phyloP scores from a whole-genome alignment of 2,888 invertebrate genomes.

The Acleris sparsana region DNA sequence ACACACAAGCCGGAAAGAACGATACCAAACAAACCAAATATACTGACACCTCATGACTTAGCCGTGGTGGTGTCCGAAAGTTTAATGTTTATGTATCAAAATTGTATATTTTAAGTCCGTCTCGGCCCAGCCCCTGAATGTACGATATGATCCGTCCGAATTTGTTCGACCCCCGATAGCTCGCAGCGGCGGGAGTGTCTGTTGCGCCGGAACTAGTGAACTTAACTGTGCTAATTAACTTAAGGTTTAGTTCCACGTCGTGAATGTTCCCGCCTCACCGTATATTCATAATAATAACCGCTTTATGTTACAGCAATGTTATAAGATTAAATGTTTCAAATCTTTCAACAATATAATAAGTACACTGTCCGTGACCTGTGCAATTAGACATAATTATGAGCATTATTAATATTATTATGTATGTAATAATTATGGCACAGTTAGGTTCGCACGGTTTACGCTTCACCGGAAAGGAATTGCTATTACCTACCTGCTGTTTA shows the following conservation, averaged over 20 bases:
- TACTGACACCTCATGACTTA: too few relatives aligned
- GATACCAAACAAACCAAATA: too few relatives aligned
- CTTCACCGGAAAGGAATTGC: slow-evolving; percentile 64
- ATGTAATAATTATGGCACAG: slow-evolving; percentile 23
- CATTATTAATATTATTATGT: too few relatives aligned
- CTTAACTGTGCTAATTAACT: slow-evolving; percentile 32
- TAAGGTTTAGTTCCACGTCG: slow-evolving; percentile 16
- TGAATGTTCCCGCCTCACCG: slow-evolving; percentile 7
- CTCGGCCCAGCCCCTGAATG: slow-evolving; percentile 45
- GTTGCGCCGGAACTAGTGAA: slow-evolving; percentile 26
- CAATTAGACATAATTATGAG: slow-evolving; percentile 31
- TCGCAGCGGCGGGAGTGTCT: slow-evolving; percentile 54
- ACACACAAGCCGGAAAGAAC: too few relatives aligned
- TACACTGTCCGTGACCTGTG: slow-evolving; percentile 27
- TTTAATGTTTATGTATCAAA: too few relatives aligned
- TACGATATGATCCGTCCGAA: slow-evolving; percentile 79
- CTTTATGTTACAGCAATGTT: slow-evolving; percentile 12
- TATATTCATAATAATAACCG: slow-evolving; percentile 1
- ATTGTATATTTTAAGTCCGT: not conserved
- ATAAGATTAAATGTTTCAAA: slow-evolving; percentile 15
- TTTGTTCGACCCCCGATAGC: slow-evolving; percentile 67
- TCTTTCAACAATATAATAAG: slow-evolving; percentile 13
- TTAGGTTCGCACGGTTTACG: slow-evolving; percentile 32
- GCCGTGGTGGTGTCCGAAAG: too few relatives aligned
- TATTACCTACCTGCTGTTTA: slow-evolving; percentile 42